Percentiles rank a stretch among this genome's conserved stretches.
These are phyloP conservation scores for Hippocampus barbouri DNA, from an alignment of 2,113 vertebrate genomes.

Conservation along the genomic window DNA sequence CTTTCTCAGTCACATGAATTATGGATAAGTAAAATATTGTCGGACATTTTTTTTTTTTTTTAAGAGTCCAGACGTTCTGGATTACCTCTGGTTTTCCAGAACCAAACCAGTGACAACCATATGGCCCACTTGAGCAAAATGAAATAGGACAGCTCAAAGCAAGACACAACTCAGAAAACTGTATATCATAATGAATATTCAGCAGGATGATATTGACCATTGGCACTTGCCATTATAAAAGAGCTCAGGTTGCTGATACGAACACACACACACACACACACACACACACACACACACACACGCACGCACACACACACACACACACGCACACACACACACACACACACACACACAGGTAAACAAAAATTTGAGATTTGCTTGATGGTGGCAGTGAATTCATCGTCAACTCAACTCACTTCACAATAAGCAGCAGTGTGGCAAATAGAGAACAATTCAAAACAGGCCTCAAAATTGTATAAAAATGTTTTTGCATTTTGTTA, in stretches of 20 bases:
- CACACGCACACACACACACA: background rate
- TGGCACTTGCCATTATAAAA: conserved; percentile 65
- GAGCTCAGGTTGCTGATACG: conserved; percentile 43
- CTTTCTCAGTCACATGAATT: conserved; percentile 35
- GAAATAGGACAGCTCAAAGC: conserved; percentile 64
- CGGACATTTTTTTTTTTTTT: conserved; percentile 37
- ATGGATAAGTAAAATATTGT: conserved; percentile 51
- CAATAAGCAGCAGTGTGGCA: background rate
- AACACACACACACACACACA: background rate
- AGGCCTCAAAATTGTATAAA: no score
- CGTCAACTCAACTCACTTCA: background rate
- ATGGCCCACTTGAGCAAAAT: conserved; percentile 71
- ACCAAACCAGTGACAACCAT: conserved; percentile 77
- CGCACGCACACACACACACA: background rate
- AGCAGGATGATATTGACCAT: conserved; percentile 49
- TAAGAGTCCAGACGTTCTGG: conserved; percentile 48
- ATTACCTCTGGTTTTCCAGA: conserved; percentile 58
- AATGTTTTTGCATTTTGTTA: no score
- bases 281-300: background rate
- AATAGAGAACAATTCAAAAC: no score
- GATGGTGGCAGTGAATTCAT: background rate
- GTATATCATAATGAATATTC: conserved; percentile 59
- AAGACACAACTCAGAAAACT: conserved; percentile 62
- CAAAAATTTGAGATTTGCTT: background rate
- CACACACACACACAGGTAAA: background rate